Evolutionary conservation across 2,888 invertebrate genomes (phyloP), one percentile per base, ranked within the genome.

Genomic region (Tiliacea citrago): DNA sequence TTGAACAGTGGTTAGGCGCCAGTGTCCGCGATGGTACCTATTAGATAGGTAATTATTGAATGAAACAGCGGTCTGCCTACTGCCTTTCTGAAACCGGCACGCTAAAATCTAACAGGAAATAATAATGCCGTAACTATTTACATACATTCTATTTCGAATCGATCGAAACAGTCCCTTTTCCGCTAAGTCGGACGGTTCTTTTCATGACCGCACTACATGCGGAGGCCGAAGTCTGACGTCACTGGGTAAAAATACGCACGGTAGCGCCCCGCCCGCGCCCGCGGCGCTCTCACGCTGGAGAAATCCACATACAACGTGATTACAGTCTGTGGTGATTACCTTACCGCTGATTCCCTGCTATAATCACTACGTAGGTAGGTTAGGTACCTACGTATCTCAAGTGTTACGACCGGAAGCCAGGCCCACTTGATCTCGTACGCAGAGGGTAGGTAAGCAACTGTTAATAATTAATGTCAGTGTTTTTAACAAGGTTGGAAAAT

Each of bases 161-260:
- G 8, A 80, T 45, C 63, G 58, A 76, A 76, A 81, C 73, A 80
- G 78, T 81, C 82, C 76, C 73, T 74, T 82, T 81, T 42, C 78
- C 86, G 86, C 86, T 77, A 53, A 49, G 42, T 73, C 77, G 66
- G 66, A 55, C 72, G 86, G 89, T 89, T 74, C 65, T 76, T 84
- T 86, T 88, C 72, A 86, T 89, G 90, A 90, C 90, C 88, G 68
- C 76, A 76, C 86, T 68, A 71, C 77, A 83, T 81, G 88, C 87
- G 90, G 90, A 90, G 92, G 90, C 89, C 91, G 90, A 83, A 70
- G 76, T 69, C 85, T 92, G 91, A 92, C 95, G 95, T 95, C 94
- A 94, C 88, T 67, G 81, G 83, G 90, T 91, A 92, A 93, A 95
- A 93, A 93, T 93, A 93, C 89, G 74, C 92, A 87, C 88, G 88